These are phyloP conservation scores for Aotus griseimembra DNA, from an alignment of 2,797 vertebrate genomes.

Conservation along the genomic window DNA sequence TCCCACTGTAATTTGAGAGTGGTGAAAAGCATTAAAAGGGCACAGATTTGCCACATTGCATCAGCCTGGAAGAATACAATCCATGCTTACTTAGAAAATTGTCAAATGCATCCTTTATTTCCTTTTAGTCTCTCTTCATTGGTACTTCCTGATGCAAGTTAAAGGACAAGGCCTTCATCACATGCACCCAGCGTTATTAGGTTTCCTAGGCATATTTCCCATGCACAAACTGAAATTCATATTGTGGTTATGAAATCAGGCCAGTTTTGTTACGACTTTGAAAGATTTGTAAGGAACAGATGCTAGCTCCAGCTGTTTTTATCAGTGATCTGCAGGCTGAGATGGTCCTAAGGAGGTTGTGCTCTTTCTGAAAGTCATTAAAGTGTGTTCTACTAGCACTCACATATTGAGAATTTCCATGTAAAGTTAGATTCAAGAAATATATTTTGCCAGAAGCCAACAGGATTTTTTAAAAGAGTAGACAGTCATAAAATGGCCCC, in stretches of 20 bases:
- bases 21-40: constrained; percentile 72
- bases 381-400: not conserved
- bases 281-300: constrained; percentile 59
- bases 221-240: not conserved
- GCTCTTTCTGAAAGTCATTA: constrained; percentile 5
- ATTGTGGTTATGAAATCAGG: constrained; percentile 50
- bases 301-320: constrained; percentile 71
- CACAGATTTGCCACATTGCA: constrained; percentile 62
- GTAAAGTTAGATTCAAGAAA: constrained; percentile 31
- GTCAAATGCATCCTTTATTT: constrained; percentile 61
- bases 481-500: not conserved
- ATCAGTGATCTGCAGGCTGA: constrained; percentile 47
- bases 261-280: constrained; percentile 45
- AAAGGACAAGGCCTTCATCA: constrained; percentile 62
- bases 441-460: constrained; percentile 15
- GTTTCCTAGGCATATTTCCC: not conserved
- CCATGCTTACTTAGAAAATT: constrained; percentile 5
- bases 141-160: constrained; percentile 18
- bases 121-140: constrained; percentile 27
- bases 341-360: constrained; percentile 43
- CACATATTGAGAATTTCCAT: not conserved
- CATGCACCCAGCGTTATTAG: not conserved
- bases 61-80: constrained; percentile 61
- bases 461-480: not conserved
- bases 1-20: constrained; percentile 74